Evolutionary conservation across 2,113 vertebrate species (phyloP).

Genomic region (Gymnobelideus leadbeateri): DNA sequence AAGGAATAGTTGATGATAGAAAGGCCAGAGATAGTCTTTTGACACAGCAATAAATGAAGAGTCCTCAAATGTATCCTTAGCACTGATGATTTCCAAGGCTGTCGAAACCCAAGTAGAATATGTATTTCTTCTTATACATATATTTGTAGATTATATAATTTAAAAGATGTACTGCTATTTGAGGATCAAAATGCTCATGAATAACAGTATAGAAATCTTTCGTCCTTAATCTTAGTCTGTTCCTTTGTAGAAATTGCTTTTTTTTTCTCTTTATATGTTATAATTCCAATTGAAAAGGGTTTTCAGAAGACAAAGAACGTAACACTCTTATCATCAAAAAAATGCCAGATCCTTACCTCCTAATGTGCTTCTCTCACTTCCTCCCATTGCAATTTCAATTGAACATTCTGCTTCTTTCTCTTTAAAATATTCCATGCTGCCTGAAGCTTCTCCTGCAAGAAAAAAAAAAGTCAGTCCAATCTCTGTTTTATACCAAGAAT

Average conservation of each 20-base stretch:
- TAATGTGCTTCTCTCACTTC: constrained; percentile 66
- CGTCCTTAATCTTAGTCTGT: not conserved
- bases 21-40: not conserved
- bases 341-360: constrained; percentile 64
- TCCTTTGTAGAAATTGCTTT: not conserved
- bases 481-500: not conserved
- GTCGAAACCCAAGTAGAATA: not conserved
- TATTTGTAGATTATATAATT: not conserved
- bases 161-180: not conserved
- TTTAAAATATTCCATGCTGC: constrained; percentile 56
- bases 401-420: constrained; percentile 66
- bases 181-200: not conserved
- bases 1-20: not conserved
- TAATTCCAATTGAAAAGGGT: not conserved
- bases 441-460: constrained; percentile 73
- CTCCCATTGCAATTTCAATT: constrained; percentile 63
- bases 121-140: not conserved
- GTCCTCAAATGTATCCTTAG: not conserved
- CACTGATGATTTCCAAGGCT: not conserved
- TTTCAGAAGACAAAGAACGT: not conserved
- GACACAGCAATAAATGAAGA: not conserved
- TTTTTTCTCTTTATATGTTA: too few relatives aligned
- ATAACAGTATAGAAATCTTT: not conserved
- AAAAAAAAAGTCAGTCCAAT: constrained; percentile 11
- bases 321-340: not conserved